A percentile compares a stretch with the other conserved stretches of the same genome.
These are phyloP conservation scores for Herpetotheres cachinnans DNA, from an alignment of 2,113 vertebrate genomes.

Conservation along the genomic window DNA sequence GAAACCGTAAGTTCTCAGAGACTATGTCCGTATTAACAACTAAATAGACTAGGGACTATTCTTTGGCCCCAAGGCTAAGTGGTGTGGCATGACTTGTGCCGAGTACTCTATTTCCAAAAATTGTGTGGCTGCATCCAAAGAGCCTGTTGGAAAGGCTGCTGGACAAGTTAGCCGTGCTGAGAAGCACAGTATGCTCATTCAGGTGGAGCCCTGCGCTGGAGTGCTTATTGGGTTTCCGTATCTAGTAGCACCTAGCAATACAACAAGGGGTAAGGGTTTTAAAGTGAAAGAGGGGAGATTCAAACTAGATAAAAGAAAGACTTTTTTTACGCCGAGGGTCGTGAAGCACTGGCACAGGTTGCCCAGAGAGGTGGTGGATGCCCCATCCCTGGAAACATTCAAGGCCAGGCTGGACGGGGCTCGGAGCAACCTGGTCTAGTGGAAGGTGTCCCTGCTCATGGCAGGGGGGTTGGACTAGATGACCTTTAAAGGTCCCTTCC, in stretches of 20 bases:
- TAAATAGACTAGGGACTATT: background rate
- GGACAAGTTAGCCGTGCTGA: background rate
- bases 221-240: background rate
- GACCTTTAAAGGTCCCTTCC: no score
- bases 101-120: background rate
- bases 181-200: background rate
- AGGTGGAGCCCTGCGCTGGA: background rate
- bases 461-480: no score
- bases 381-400: background rate
- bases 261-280: background rate
- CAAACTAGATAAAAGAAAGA: no score
- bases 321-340: no score
- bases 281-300: background rate
- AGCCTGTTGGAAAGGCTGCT: background rate
- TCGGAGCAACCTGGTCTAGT: background rate
- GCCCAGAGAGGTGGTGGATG: no score
- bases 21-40: background rate
- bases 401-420: background rate
- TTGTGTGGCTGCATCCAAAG: background rate
- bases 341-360: no score
- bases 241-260: accelerated
- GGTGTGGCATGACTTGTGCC: background rate
- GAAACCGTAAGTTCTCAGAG: background rate
- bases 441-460: no score
- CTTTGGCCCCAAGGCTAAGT: background rate